These are phyloP conservation scores for Pampusana beccarii DNA, from an alignment of 2,113 vertebrate species.

Conservation along the genomic window DNA sequence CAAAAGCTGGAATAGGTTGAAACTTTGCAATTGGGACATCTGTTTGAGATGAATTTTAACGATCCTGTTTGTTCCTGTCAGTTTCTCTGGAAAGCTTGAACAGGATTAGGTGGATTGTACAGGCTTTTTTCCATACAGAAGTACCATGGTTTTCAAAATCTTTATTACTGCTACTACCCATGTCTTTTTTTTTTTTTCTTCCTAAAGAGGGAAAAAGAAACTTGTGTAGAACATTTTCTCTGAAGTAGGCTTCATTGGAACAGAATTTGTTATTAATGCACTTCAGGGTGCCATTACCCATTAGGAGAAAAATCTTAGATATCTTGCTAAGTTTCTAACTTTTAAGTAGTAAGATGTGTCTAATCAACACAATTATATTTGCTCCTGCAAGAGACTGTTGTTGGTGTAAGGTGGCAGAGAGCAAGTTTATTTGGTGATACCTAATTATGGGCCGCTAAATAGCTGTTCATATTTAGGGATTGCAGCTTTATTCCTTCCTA, in stretches of 20 bases:
- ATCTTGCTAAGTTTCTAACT: not conserved
- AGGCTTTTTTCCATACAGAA: not conserved
- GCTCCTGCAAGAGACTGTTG: not conserved
- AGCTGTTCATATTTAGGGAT: not conserved
- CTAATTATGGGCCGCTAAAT: not conserved
- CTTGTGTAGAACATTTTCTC: not conserved
- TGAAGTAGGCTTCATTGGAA: not conserved
- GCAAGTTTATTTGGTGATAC: not conserved
- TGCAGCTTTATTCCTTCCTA: not conserved
- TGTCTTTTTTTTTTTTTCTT: not conserved
- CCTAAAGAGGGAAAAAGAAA: not conserved
- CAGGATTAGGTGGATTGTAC: not conserved
- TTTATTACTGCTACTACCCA: not conserved
- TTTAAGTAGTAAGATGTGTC: not conserved
- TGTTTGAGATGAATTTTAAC: not conserved
- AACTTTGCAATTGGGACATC: not conserved
- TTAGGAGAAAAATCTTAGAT: not conserved
- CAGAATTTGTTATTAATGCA: not conserved
- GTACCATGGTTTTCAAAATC: not conserved
- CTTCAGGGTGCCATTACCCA: not conserved
- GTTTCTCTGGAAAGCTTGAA: not conserved
- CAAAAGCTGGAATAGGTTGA: not conserved
- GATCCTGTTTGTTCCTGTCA: not conserved
- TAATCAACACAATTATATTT: not conserved
- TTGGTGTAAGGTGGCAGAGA: not conserved